Percentiles rank a stretch among this genome's conserved stretches.
These are phyloP conservation scores for Pseudorasbora parva DNA, from an alignment of 2,113 vertebrate genomes.

Conservation along the genomic window DNA sequence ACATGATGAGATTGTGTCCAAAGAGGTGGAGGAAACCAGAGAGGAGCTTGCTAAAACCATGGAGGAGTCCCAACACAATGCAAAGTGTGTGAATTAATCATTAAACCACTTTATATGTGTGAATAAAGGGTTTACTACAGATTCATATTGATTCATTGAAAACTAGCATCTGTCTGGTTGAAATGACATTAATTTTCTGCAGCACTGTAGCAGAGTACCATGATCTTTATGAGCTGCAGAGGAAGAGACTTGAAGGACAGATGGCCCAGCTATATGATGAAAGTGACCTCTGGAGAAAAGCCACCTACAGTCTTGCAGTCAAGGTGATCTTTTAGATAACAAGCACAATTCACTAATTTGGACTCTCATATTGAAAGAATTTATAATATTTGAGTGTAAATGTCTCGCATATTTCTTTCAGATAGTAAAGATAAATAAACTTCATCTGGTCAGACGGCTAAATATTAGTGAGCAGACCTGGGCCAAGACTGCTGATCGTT, in stretches of 20 bases:
- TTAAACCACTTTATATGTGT: no score
- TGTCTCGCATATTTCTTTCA: constrained; percentile 60
- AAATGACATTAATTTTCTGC: constrained; percentile 33
- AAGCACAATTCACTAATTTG: not conserved
- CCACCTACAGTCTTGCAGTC: constrained; percentile 76
- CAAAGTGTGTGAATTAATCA: constrained; percentile 75
- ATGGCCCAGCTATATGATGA: constrained; percentile 77
- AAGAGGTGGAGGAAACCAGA: constrained; percentile 74
- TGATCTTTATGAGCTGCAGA: constrained; percentile 83
- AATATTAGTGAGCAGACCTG: constrained; percentile 79
- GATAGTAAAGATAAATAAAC: constrained; percentile 82
- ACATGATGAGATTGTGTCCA: constrained; percentile 76
- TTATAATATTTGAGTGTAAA: not conserved
- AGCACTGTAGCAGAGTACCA: constrained; percentile 85
- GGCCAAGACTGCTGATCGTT: constrained; percentile 76
- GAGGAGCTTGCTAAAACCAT: constrained; percentile 75
- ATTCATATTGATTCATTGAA: not conserved
- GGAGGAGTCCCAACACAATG: constrained; percentile 74
- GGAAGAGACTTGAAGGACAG: constrained; percentile 78
- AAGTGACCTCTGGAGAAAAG: constrained; percentile 81
- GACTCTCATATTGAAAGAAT: not conserved
- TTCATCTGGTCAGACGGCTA: constrained; percentile 77
- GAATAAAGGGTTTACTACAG: not conserved
- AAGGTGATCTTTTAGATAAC: constrained; percentile 73
- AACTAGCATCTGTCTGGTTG: not conserved